phyloP scores from a whole-genome alignment of 2,888 invertebrate genomes.

The Argyra leucocephala region DNA sequence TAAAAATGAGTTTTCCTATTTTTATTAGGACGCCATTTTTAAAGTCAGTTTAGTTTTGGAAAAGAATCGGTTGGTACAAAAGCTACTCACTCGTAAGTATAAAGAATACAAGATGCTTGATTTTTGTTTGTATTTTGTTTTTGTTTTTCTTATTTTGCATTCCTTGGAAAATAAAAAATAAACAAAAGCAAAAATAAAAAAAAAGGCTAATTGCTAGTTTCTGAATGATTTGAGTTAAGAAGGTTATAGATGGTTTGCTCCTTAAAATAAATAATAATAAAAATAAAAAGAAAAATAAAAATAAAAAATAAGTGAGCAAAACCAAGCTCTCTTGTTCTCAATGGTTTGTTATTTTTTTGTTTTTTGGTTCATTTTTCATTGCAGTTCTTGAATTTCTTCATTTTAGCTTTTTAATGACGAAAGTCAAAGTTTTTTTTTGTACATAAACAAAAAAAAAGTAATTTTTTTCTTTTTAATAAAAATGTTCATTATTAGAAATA shows the following conservation, averaged over 20 bases:
- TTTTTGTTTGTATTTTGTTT: no score
- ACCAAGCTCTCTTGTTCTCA: not conserved
- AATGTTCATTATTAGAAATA: no score
- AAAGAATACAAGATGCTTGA: no score
- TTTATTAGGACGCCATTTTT: not conserved
- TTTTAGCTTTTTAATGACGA: not conserved
- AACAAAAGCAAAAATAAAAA: not conserved
- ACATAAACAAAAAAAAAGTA: no score
- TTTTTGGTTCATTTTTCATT: not conserved
- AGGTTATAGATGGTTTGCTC: constrained; percentile 1
- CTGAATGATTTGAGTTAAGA: not conserved
- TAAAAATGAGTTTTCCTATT: not conserved
- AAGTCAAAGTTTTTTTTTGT: not conserved
- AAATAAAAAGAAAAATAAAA: not conserved
- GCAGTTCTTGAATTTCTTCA: not conserved
- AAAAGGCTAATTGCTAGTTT: not conserved
- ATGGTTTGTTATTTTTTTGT: not conserved
- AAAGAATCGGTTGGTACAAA: no score
- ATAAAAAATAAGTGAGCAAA: not conserved
- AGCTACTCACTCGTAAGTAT: no score
- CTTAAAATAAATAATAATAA: no score
- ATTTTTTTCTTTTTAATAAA: no score
- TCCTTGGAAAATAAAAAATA: not conserved
- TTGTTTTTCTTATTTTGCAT: no score
- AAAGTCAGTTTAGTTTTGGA: not conserved